A percentile compares a stretch with the other conserved stretches of the same genome.
These are phyloP conservation scores for Phylloscopus trochilus DNA, from an alignment of 2,113 vertebrate genomes.

Conservation along the genomic window DNA sequence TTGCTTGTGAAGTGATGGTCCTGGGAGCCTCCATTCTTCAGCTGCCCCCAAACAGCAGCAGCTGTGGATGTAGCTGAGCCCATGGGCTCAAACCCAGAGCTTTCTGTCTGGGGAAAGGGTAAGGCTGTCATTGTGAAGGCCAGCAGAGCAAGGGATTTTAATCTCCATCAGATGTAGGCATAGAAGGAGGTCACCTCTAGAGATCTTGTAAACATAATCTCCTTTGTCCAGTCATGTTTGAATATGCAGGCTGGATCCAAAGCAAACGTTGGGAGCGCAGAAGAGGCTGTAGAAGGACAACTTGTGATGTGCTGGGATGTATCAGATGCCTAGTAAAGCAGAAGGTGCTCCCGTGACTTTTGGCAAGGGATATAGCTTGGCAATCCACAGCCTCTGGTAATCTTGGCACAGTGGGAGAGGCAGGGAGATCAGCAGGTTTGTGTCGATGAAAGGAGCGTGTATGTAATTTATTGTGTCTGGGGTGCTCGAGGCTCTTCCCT, in stretches of 20 bases:
- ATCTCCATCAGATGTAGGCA: background rate
- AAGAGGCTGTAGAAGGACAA: background rate
- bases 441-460: background rate
- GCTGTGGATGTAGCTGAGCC: background rate
- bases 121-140: background rate
- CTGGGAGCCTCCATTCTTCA: background rate
- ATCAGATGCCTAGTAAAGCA: background rate
- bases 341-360: constrained; percentile 2
- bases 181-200: background rate
- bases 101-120: background rate
- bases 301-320: background rate
- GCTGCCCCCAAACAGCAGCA: background rate
- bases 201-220: background rate
- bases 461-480: constrained; percentile 27
- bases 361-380: background rate
- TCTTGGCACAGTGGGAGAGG: background rate
- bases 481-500: background rate
- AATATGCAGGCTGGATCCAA: constrained; percentile 2
- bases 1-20: background rate
- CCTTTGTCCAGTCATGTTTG: background rate
- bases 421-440: background rate
- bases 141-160: background rate
- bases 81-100: background rate
- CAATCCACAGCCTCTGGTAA: background rate
- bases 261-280: background rate